phyloP scores from a whole-genome alignment of 2,888 invertebrate genomes.

The Frankliniella intonsa region DNA sequence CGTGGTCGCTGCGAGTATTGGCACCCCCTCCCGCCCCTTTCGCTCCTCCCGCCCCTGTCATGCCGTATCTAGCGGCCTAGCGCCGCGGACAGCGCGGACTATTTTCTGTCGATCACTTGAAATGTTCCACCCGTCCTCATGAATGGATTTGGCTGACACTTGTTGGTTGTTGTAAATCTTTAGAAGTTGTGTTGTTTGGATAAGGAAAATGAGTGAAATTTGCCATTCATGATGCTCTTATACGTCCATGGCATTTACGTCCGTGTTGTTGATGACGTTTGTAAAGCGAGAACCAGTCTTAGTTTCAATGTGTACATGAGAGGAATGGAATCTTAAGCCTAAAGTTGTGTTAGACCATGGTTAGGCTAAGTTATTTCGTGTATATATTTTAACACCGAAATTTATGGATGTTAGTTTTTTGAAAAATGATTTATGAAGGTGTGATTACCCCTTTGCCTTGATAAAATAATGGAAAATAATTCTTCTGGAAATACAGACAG shows the following conservation, averaged over 20 bases:
- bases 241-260: neutral
- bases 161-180: slow-evolving; percentile 15
- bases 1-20: no score
- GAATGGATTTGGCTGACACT: slow-evolving; percentile 16
- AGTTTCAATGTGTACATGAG: neutral
- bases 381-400: neutral
- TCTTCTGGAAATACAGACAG: slow-evolving; percentile 9
- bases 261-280: neutral
- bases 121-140: slow-evolving; percentile 9
- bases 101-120: neutral
- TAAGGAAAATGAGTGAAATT: neutral
- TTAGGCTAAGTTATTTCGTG: neutral
- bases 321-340: neutral
- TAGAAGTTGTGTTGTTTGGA: neutral
- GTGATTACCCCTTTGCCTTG: neutral
- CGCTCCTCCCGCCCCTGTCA: no score
- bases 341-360: slow-evolving; percentile 6
- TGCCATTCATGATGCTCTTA: neutral
- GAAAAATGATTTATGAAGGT: neutral
- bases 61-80: no score
- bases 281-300: neutral
- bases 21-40: no score
- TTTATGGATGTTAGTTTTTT: neutral
- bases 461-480: slow-evolving; percentile 6
- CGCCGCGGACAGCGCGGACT: neutral